A percentile compares a stretch with the other conserved stretches of the same genome.
Evolutionary conservation across 2,113 vertebrate genomes (phyloP).

Genomic region (Cynopterus brachyotis): DNA sequence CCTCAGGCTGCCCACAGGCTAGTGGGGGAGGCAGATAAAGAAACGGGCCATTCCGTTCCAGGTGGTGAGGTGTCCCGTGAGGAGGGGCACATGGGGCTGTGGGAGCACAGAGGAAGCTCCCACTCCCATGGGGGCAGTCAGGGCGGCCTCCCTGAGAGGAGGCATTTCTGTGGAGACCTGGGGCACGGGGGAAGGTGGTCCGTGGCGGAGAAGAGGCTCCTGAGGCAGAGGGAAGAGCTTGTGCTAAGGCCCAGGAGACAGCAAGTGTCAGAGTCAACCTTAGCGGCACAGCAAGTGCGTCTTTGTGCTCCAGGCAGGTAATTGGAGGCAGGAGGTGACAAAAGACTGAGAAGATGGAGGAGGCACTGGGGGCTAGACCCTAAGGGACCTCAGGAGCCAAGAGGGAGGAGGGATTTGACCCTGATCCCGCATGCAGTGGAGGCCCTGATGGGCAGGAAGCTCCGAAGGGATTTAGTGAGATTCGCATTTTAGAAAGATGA

Average conservation of each 20-base stretch:
- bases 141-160: neutral
- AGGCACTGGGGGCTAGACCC: neutral
- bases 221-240: neutral
- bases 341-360: neutral
- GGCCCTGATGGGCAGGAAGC: neutral
- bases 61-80: neutral
- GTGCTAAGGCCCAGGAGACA: neutral
- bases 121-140: neutral
- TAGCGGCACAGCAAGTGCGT: neutral
- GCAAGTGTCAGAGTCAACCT: fast-evolving
- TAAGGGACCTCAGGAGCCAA: too few relatives aligned
- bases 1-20: neutral
- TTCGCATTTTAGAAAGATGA: neutral
- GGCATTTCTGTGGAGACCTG: neutral
- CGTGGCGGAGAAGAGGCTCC: neutral
- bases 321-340: neutral
- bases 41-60: fast-evolving
- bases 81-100: neutral
- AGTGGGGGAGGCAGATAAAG: neutral
- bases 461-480: neutral
- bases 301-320: fast-evolving
- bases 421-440: neutral
- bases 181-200: neutral
- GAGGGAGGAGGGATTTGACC: neutral
- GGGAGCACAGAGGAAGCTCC: too few relatives aligned